These are phyloP conservation scores for Cheilosia grossa DNA, from an alignment of 2,888 invertebrate species.

Conservation along the genomic window DNA sequence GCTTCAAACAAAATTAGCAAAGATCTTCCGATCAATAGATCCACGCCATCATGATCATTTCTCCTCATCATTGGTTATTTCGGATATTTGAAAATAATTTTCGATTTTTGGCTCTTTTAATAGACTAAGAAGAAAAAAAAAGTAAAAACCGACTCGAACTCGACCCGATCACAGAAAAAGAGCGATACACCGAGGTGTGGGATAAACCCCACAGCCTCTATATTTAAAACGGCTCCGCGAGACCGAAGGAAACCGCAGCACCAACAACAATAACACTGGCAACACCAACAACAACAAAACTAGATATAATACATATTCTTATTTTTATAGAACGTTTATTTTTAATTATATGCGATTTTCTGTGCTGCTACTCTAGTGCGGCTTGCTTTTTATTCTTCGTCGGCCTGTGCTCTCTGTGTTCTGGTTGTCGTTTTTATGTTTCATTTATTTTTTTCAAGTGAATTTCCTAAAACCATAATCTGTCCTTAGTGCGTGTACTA, in stretches of 20 bases:
- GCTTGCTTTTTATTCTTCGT: slow-evolving; percentile 57
- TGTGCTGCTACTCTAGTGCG: slow-evolving; percentile 74
- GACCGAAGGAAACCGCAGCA: slow-evolving; percentile 51
- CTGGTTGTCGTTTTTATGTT: slow-evolving; percentile 24
- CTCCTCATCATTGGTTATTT: slow-evolving; percentile 61
- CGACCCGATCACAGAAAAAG: slow-evolving; percentile 44
- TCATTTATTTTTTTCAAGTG: slow-evolving; percentile 30
- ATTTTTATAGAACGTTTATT: slow-evolving; percentile 83
- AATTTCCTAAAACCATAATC: slow-evolving; percentile 27
- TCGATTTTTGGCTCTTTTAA: slow-evolving; percentile 63
- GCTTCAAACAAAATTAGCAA: slow-evolving; percentile 17
- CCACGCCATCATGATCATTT: slow-evolving; percentile 42
- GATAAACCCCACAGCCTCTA: slow-evolving; percentile 60
- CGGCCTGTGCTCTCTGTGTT: slow-evolving; percentile 53
- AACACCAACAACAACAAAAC: slow-evolving; percentile 41
- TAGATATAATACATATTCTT: slow-evolving; percentile 67
- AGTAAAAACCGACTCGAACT: slow-evolving; percentile 12
- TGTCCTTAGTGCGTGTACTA: not conserved
- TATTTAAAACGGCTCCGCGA: slow-evolving; percentile 61
- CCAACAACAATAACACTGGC: slow-evolving; percentile 23
- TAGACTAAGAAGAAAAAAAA: slow-evolving; percentile 22
- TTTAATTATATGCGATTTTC: slow-evolving; percentile 83
- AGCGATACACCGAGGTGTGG: slow-evolving; percentile 55
- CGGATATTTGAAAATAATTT: slow-evolving; percentile 70
- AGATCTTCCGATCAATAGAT: slow-evolving; percentile 47